phyloP scores from a whole-genome alignment of 2,797 vertebrate genomes.

The Siniperca obscura region DNA sequence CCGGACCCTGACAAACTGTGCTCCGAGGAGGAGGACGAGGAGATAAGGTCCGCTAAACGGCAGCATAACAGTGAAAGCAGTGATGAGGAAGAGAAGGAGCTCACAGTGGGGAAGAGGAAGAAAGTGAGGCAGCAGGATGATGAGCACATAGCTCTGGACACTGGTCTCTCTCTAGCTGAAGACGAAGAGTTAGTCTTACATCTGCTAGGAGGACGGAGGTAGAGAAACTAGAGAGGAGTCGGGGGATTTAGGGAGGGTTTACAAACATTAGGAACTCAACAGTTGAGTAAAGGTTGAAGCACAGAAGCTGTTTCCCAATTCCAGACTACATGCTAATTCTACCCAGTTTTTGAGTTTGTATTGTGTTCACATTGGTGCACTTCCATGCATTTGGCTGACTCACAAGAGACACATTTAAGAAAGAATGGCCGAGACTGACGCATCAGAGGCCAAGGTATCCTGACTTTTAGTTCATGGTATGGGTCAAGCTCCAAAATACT shows the following conservation, averaged over 20 bases:
- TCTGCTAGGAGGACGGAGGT: constrained; percentile 62
- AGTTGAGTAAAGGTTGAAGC: neutral
- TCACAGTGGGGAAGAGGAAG: constrained; percentile 40
- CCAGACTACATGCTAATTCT: neutral
- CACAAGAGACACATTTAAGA: too few relatives aligned
- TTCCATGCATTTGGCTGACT: neutral
- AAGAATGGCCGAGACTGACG: neutral
- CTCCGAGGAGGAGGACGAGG: neutral
- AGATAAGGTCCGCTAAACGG: constrained; percentile 27
- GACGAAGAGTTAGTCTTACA: constrained; percentile 79
- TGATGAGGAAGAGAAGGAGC: constrained; percentile 46
- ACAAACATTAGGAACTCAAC: neutral
- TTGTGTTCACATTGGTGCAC: neutral
- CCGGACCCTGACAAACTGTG: constrained; percentile 72
- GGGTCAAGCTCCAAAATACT: neutral
- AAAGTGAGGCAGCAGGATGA: constrained; percentile 29
- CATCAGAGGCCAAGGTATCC: neutral
- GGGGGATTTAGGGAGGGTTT: neutral
- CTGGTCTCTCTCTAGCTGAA: constrained; percentile 78
- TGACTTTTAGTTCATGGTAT: neutral
- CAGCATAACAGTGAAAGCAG: constrained; percentile 53
- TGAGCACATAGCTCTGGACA: constrained; percentile 60
- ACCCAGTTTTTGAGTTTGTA: neutral
- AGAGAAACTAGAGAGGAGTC: constrained; percentile 17
- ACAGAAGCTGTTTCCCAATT: neutral